Base-by-base conservation (phyloP, 1,140 invertebrate genomes). In the Camponotus vicinus region DNA sequence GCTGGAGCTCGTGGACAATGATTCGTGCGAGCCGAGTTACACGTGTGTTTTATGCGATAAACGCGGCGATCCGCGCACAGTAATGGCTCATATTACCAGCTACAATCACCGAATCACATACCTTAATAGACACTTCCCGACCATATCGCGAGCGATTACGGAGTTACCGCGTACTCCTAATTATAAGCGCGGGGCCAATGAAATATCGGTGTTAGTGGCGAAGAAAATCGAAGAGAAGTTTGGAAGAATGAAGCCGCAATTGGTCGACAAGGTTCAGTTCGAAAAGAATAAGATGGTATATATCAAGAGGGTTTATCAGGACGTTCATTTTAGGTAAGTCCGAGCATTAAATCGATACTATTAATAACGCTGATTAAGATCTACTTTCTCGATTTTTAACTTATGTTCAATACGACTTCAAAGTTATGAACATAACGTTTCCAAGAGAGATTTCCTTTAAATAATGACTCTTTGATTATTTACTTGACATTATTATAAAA, bases 1-100 rank as follows among this genome's bases (percentile, higher is more conserved):
- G 40, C 92, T 97, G 13, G 97, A 98, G 93, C 92, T 97, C 86
- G 95, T 96, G 37, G 96, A 97, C 80, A 95, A 96, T 86, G 96
- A 96, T 52, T 94, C 95, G 7, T 95, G 96, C 88, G 97, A 97
- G 91, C 97, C 97, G 1, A 95, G 95, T 79, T 98, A 98, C 92
- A 96, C 96, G 57, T 98, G 97, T 93, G 96, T 97, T 84, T 95
- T 98, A 61, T 98, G 97, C 94, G 96, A 96, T 89, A 98, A 97
- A 92, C 96, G 97, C 89, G 97, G 97, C 37, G 97, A 97, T 93
- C 96, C 96, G 49, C 95, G 97, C 42, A 97, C 97, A 21, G 97
- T 97, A 80, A 96, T 98, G 94, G 96, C 96, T 67, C 97, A 98
- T 92, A 95, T 98, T 90, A 96, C 96, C 3, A 97, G 97, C 90